A percentile compares a stretch with the other conserved stretches of the same genome.
Evolutionary conservation across 1,140 invertebrate species (phyloP).

Genomic region (Dinothrombium tinctorium): DNA sequence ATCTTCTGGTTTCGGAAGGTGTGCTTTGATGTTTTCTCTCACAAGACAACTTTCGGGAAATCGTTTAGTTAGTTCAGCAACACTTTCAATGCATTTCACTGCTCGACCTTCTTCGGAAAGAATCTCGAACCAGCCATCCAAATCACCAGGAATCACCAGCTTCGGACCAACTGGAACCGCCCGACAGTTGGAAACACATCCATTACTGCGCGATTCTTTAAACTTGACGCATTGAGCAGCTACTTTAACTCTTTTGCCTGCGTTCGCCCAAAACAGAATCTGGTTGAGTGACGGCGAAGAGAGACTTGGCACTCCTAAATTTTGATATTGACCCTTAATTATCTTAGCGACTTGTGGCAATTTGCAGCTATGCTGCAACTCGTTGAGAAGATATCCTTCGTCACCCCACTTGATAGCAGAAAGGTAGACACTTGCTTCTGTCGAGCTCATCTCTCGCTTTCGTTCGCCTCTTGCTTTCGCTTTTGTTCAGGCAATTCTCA

Average conservation of each 20-base stretch:
- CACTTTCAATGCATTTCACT: conserved; percentile 63
- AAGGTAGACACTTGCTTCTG: conserved; percentile 13
- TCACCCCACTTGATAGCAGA: conserved; percentile 42
- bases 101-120: conserved; percentile 73
- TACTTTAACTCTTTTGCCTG: conserved; percentile 56
- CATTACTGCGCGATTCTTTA: conserved; percentile 38
- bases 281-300: conserved; percentile 56
- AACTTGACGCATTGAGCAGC: conserved; percentile 66
- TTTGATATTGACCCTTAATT: conserved; percentile 70
- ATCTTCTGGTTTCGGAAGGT: conserved; percentile 26
- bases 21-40: conserved; percentile 56
- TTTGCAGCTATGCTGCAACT: conserved; percentile 48
- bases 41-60: conserved; percentile 55
- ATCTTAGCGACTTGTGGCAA: conserved; percentile 67
- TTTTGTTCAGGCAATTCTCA: too few relatives aligned
- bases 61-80: conserved; percentile 48
- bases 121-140: conserved; percentile 75
- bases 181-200: conserved; percentile 19
- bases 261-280: conserved; percentile 53
- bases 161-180: conserved; percentile 51
- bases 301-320: conserved; percentile 56
- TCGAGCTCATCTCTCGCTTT: too few relatives aligned
- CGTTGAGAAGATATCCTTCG: conserved; percentile 45
- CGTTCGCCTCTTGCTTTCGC: too few relatives aligned
- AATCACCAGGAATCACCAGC: conserved; percentile 64